Evolutionary conservation across 35 echinoderm and acorn worm species (phyloP).

Genomic region (Holothuria glaberrima): DNA sequence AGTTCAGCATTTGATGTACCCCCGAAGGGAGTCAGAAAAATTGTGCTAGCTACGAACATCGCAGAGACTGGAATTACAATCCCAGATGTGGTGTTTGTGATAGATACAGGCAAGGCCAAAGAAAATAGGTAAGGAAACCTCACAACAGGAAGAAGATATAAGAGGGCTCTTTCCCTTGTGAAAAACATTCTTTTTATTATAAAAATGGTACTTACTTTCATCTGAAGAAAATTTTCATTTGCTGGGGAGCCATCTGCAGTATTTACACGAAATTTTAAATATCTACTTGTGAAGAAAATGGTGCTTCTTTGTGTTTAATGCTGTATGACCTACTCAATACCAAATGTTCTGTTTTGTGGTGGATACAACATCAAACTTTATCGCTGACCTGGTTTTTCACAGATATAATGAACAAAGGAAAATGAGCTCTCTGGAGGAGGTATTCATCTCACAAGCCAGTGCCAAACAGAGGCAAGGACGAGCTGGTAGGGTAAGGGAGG

Average conservation of each 20-base stretch:
- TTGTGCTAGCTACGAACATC: slow-evolving; percentile 96
- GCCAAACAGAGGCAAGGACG: slow-evolving; percentile 91
- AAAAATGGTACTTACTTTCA: no score
- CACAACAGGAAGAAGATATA: no score
- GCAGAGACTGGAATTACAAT: slow-evolving; percentile 97
- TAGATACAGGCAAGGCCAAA: slow-evolving; percentile 94
- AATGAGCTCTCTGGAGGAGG: slow-evolving; percentile 88
- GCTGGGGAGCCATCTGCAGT: no score
- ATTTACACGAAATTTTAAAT: no score
- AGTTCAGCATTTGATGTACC: slow-evolving; percentile 80
- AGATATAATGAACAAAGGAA: slow-evolving; percentile 93
- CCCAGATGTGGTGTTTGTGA: slow-evolving; percentile 94
- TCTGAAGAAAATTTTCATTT: no score
- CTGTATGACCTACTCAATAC: no score
- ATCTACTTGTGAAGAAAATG: no score
- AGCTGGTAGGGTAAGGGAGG: slow-evolving; percentile 86
- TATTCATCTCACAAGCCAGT: slow-evolving; percentile 88
- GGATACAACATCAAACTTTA: no score
- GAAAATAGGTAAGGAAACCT: slow-evolving; percentile 76
- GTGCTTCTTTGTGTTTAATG: no score
- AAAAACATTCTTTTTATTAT: no score
- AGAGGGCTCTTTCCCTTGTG: no score
- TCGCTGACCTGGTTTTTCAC: neutral
- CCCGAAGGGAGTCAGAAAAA: slow-evolving; percentile 78
- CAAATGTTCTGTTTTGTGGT: no score